Evolutionary conservation across 2,888 invertebrate species (phyloP), one percentile per base, ranked within the genome.

Genomic region (Hyposoter dolosus): DNA sequence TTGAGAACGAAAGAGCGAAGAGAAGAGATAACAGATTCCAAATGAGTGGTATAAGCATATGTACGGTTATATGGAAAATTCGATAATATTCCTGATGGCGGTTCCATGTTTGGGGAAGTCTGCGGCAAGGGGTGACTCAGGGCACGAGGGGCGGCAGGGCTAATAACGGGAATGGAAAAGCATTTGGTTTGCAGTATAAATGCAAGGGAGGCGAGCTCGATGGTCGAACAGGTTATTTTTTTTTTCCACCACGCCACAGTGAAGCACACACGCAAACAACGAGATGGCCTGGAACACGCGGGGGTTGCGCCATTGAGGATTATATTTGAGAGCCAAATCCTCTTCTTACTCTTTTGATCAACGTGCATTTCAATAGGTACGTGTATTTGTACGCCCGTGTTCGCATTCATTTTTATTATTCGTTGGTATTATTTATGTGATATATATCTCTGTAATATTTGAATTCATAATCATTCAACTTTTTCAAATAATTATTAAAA

Each of bases 91-190:
- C n/a, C 53, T 83, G 83, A 86, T 83, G 83, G 80, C 66, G 45
- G 65, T 72, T 83, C 63, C 76, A 72, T 86, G 83, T 86, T 79
- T 66, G 32, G 72, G 23, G 69, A 68, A 81, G 19, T 28, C 19
- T 32, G 28, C 43, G 45, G 47, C 5, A 50, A 47, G 60, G n/a
- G 23, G 40, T 60, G 60, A 60, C 28, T 60, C 60, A 17, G 60
- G 19, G 66, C 40, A 68, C 83, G 77, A 78, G 53, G 60, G 60
- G 77, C 77, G 77, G 63, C 60, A 83, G 81, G 72, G 72, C 63
- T 83, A 83, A 86, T 86, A 86, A 86, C 83, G 83, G 69, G 83
- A 86, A 68, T 86, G 83, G 72, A 86, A 86, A 74, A 81, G 63
- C 83, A 72, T 83, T 50, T 50, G 60, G 66, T 53, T 56, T 50